Base-by-base conservation (phyloP, 53 echinoderm and acorn worm genomes). In the Patiria pectinifera region DNA sequence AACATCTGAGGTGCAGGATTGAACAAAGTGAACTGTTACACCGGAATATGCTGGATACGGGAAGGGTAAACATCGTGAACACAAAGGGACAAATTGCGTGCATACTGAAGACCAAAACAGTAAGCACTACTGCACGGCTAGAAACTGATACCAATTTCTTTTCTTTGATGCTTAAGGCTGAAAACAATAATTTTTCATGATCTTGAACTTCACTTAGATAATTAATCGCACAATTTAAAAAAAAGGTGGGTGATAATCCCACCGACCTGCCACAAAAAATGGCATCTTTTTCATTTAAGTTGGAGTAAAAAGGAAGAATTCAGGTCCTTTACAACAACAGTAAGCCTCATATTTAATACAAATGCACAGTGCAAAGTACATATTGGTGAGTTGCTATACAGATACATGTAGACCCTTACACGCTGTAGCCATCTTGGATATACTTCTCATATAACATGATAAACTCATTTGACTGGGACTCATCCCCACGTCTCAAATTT, bases 261-360 rank as follows among this genome's bases (percentile, higher is more conserved):
- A 45, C 79, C 79, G 7, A 44, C 19, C 16, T 79, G 22, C 80
- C 45, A 79, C 43, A 35, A 79, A 79, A 45, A 46, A 82, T 49
- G 23, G 21, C 82, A 59, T 58, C 59, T 82, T 59, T 82, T 82
- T 13, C 48, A 1, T 11, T 79, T 15, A 13, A 79, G 59, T 59
- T 22, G 6, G 14, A 22, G 23, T n/a, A 58, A 49, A 82, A 82
- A 82, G 82, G 82, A 82, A 58, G 82, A 82, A 58, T 58, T 11
- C 21, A 59, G 8, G 18, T n/a, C 49, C 19, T 59, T 82, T 82
- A 82, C 80, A 80, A 11, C 3, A 78, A 78, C 79, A 45, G 24
- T 78, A 78, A 78, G 79, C 79, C 79, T 78, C 79, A 46, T 78
- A 16, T 78, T 53, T 53, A 53, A 53, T 78, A 78, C 45, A 45